Base-by-base conservation (phyloP, 2,797 vertebrate species). In the Galago senegalensis region DNA sequence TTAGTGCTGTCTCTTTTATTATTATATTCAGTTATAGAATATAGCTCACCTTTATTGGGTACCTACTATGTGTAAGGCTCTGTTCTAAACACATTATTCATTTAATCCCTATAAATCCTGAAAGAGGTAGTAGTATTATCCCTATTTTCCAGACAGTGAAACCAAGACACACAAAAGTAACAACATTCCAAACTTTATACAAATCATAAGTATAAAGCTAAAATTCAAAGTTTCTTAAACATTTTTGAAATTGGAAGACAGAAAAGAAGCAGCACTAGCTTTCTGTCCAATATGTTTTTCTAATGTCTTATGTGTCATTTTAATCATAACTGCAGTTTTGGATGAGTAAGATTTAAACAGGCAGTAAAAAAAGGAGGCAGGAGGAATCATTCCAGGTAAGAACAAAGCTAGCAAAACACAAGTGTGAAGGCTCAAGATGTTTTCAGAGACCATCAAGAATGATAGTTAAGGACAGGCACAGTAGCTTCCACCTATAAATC, bases 11-110 rank as follows among this genome's bases (percentile, higher is more conserved):
- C 65, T 73, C 31, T 65, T 65, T 81, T 77, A n/a, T 63, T 37
- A 4, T 53, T 43, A 65, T 61, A 75, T n/a, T 92, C 61, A 87
- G 75, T 89, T 40, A 92, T 43, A 21, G 72, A 95, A 89, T 31
- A 83, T 27, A 81, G 56, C 25, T 77, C 23, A 81, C 11, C 87
- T 61, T 67, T 76, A 89, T 21, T 69, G 31, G 58, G 49, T 1
- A 76, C 12, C 37, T 58, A 58, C n/a, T 46, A 94, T 21, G 29
- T 90, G 10, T 11, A 87, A 69, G 40, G 27, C 29, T 14, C 23
- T 43, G n/a, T 53, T 87, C 20, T 75, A 87, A 72, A 60, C 53
- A 90, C 21, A 88, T 65, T 72, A 40, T 8, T 95, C 25, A 93
- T 61, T 93, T 46, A 73, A 84, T 88, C 11, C 14, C 43, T 12